phyloP scores from a whole-genome alignment of 2,888 invertebrate genomes.

The Pantelozetes paolii region DNA sequence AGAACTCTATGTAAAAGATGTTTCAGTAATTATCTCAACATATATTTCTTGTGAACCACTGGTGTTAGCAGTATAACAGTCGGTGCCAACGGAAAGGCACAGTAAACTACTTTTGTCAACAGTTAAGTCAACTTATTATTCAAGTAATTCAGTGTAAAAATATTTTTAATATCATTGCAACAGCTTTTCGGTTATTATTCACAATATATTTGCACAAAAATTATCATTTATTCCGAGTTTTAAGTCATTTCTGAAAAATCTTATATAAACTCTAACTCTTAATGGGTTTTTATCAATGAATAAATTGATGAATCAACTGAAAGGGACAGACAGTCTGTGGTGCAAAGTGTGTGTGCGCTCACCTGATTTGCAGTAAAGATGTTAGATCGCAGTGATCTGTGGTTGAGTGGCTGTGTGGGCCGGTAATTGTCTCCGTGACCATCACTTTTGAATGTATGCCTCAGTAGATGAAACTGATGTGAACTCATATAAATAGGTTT shows the following conservation, averaged over 20 bases:
- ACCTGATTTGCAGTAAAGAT: conserved; percentile 34
- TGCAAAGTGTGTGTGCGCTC: background rate
- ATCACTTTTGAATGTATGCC: conserved; percentile 40
- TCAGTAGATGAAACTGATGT: conserved; percentile 55
- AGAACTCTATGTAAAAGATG: too few relatives aligned
- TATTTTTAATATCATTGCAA: background rate
- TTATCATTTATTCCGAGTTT: background rate
- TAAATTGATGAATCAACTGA: too few relatives aligned
- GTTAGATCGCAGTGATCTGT: conserved; percentile 39
- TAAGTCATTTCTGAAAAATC: too few relatives aligned
- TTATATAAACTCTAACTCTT: too few relatives aligned
- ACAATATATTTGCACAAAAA: background rate
- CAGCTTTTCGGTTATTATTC: conserved; percentile 5
- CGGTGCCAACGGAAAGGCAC: background rate
- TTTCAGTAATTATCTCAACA: too few relatives aligned
- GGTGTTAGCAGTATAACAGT: too few relatives aligned
- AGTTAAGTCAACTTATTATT: background rate
- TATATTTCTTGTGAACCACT: too few relatives aligned
- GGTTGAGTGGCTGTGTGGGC: conserved; percentile 41
- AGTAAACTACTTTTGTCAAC: background rate
- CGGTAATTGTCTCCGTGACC: conserved; percentile 40
- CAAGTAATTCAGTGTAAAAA: background rate
- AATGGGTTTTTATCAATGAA: too few relatives aligned
- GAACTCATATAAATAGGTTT: conserved; percentile 96
- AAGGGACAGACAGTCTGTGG: too few relatives aligned